Evolutionary conservation across 2,888 invertebrate species (phyloP), one percentile per base, ranked within the genome.

Genomic region (Dasypolia templi): DNA sequence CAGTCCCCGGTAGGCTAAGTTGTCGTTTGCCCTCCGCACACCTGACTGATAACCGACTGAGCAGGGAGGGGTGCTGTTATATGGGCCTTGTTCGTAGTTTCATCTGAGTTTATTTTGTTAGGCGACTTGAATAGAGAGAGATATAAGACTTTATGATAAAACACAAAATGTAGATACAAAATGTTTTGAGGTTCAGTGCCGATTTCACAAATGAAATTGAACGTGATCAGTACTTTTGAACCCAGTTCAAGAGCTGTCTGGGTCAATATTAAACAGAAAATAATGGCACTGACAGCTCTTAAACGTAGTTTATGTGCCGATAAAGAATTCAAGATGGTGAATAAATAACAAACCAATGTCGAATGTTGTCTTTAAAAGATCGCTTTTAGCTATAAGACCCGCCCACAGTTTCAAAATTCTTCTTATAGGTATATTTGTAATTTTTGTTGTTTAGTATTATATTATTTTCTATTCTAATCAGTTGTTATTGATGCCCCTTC

Each of bases 1-100:
- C 42, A 49, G 71, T 19, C 62, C 71, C 72, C 64, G 72, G 69
- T 73, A 67, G 71, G 77, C 70, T 62, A 77, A 79, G 49, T 77
- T 79, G 66, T 63, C 74, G 75, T 62, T 68, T 65, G 72, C 69
- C 53, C 59, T 65, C 66, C 35, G 44, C 58, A 46, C 81, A 82
- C 72, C 81, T 73, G 74, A 61, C 55, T 80, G 61, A 44, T 68
- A 62, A 46, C 77, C 71, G 35, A 63, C 49, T 56, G 68, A 35
- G 59, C 49, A 19, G 61, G 46, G 61, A 73, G 44, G 53, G 58
- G 51, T 62, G 61, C 26, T 69, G 69, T 46, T 39, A 14, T 51
- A 53, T 51, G 59, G n/a, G 9, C n/a, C 39, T 32, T 32, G 39
- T 62, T 64, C 14, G 19, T 51, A 49, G 46, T 35, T 35, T 14